phyloP scores from a whole-genome alignment of 2,888 invertebrate genomes.

The Fragum whitleyi region DNA sequence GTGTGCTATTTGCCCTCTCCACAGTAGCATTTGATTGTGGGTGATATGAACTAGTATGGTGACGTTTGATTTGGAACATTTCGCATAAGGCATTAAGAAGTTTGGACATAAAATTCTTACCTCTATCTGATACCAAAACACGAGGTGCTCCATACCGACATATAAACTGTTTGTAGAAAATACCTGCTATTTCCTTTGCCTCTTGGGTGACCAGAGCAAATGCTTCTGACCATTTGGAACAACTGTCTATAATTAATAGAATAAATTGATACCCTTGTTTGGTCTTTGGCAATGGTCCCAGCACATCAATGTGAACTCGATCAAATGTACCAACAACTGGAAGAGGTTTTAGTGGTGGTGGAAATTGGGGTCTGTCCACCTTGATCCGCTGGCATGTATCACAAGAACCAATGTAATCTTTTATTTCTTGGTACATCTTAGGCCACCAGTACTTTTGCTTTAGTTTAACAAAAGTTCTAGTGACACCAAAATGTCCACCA shows the following conservation, averaged over 20 bases:
- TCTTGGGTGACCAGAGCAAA: constrained; percentile 57
- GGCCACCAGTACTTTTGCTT: constrained; percentile 47
- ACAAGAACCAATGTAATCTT: constrained; percentile 37
- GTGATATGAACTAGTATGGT: constrained; percentile 54
- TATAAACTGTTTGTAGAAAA: constrained; percentile 55
- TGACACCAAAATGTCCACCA: constrained; percentile 24
- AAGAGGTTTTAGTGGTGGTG: constrained; percentile 36
- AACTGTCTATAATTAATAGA: constrained; percentile 51
- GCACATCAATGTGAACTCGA: constrained; percentile 52
- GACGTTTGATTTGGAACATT: constrained; percentile 50
- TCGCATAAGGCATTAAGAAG: constrained; percentile 54
- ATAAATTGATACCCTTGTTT: constrained; percentile 37
- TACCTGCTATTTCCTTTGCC: constrained; percentile 49
- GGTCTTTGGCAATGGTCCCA: constrained; percentile 34
- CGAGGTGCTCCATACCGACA: constrained; percentile 57
- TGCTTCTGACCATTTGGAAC: constrained; percentile 58
- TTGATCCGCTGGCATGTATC: constrained; percentile 33
- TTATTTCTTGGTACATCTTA: too few relatives aligned
- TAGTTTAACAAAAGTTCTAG: constrained; percentile 9
- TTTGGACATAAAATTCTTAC: constrained; percentile 61
- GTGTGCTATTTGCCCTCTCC: constrained; percentile 44
- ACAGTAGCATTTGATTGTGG: constrained; percentile 52
- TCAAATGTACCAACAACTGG: constrained; percentile 34
- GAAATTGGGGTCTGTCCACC: neutral
- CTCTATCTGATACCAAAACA: constrained; percentile 40